Percentiles rank a stretch among this genome's conserved stretches.
Conservation (phyloP, 2,888 invertebrate genomes). For the Drosophila nr. perissopoda region DNA sequence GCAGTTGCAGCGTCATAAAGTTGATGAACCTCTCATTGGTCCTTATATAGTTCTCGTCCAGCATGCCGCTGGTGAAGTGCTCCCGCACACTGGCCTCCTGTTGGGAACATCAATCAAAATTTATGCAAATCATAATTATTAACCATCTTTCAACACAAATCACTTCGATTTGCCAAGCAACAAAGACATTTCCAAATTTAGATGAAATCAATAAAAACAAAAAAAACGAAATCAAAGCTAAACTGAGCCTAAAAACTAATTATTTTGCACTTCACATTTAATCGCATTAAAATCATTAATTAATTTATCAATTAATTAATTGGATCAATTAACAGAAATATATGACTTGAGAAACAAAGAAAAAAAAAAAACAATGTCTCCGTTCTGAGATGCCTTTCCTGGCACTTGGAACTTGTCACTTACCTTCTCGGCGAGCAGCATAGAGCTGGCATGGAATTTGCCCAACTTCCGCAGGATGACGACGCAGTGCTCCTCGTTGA, state of each 20-base stretch:
- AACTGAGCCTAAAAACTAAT: neutral
- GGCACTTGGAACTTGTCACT: constrained; percentile 19
- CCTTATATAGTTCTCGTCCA: constrained; percentile 82
- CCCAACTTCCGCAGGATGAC: constrained; percentile 86
- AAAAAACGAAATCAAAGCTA: neutral
- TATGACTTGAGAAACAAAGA: no score
- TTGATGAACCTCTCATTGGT: constrained; percentile 81
- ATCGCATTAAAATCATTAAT: neutral
- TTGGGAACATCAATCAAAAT: neutral
- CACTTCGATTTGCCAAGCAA: no score
- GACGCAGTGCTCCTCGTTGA: constrained; percentile 86
- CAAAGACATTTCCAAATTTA: neutral
- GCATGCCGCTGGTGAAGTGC: constrained; percentile 81
- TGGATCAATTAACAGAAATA: no score
- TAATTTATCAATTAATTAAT: no score
- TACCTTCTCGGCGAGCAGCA: constrained; percentile 86
- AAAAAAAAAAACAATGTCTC: no score
- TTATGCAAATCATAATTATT: neutral
- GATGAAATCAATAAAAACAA: neutral
- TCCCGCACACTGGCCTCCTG: constrained; percentile 78
- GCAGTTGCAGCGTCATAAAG: constrained; percentile 78
- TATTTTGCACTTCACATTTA: neutral
- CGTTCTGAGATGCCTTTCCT: no score
- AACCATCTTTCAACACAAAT: no score
- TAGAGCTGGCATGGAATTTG: constrained; percentile 87